Conservation (phyloP, 2,888 invertebrate genomes). For the Orthosia gothica region DNA sequence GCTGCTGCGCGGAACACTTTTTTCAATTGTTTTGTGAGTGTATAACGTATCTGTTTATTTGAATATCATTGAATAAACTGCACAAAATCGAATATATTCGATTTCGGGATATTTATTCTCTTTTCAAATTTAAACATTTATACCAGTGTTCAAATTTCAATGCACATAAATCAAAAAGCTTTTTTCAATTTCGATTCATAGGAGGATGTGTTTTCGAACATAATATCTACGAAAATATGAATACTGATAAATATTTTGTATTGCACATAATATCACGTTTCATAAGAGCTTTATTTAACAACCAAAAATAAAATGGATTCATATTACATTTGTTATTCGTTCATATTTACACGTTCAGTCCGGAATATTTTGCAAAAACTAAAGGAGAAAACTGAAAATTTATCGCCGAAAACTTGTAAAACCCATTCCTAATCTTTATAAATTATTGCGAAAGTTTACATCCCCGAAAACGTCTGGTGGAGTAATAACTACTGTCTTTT, state of each 20-base stretch:
- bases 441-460: slow-evolving; percentile 27
- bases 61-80: too few species aligned
- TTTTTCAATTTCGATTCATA: background rate
- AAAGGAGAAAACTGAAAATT: background rate
- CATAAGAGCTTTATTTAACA: background rate
- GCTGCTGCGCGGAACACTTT: too few species aligned
- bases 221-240: background rate
- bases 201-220: background rate
- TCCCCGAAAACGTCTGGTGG: slow-evolving; percentile 11
- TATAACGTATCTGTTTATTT: too few species aligned
- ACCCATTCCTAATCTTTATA: slow-evolving; percentile 37
- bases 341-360: background rate
- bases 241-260: background rate
- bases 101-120: slow-evolving; percentile 9
- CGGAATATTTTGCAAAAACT: slow-evolving; percentile 5
- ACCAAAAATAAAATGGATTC: background rate
- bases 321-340: background rate
- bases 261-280: background rate
- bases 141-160: slow-evolving; percentile 13
- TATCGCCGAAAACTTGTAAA: slow-evolving; percentile 30
- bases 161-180: background rate
- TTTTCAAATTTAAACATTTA: slow-evolving; percentile 1
- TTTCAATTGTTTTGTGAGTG: too few species aligned
- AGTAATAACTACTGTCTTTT: slow-evolving; percentile 9
- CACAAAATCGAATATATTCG: background rate